Evolutionary conservation across 2,888 invertebrate genomes (phyloP).

Genomic region (Nemotelus pantherinus): DNA sequence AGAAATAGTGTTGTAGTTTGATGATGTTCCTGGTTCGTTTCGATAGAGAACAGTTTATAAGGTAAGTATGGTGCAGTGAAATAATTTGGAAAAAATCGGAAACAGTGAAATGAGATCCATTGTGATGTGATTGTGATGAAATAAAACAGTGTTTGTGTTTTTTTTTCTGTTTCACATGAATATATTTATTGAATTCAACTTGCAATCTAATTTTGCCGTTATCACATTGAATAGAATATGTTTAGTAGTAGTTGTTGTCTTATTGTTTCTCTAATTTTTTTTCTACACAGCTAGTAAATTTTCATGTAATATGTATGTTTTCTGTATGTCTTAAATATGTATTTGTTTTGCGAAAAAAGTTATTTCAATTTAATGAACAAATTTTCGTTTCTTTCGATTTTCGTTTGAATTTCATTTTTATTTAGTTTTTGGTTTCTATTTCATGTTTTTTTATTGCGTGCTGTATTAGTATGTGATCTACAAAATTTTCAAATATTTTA

Average conservation of each 20-base stretch:
- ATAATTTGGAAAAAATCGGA: too few species aligned
- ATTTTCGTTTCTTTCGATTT: conserved; percentile 30
- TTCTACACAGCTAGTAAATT: conserved; percentile 25
- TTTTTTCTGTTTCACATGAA: conserved; percentile 38
- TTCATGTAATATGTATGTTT: conserved; percentile 42
- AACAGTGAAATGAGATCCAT: too few species aligned
- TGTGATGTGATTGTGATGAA: not conserved
- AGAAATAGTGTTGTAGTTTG: too few species aligned
- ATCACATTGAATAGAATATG: conserved; percentile 42
- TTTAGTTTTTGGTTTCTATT: not conserved
- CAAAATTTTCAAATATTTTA: not conserved
- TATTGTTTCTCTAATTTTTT: conserved; percentile 21
- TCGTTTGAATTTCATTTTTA: not conserved
- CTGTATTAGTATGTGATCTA: conserved; percentile 18
- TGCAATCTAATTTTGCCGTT: conserved; percentile 26
- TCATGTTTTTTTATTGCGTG: not conserved
- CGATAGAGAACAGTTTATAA: too few species aligned
- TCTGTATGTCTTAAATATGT: conserved; percentile 41
- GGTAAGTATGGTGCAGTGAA: too few species aligned
- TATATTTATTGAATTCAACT: conserved; percentile 41
- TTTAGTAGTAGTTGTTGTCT: conserved; percentile 27
- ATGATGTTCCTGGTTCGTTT: too few species aligned
- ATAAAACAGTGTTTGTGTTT: conserved; percentile 45
- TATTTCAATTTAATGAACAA: conserved; percentile 34
- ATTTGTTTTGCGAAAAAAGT: not conserved